Base-by-base conservation (phyloP, 2,888 invertebrate genomes). In the Apodemia zela region DNA sequence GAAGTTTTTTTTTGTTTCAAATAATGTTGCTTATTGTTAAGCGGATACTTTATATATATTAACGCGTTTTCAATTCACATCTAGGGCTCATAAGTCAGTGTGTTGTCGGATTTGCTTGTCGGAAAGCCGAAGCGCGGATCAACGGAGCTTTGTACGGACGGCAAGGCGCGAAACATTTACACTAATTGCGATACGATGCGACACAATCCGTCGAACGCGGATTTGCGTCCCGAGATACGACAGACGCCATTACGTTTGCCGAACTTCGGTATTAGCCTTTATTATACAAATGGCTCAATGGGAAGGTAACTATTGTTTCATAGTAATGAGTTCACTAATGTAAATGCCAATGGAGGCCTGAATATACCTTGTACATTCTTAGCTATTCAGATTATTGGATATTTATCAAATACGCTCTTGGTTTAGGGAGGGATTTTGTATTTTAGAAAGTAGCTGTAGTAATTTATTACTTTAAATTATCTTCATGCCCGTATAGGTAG, bases 101-200 rank as follows among this genome's bases (percentile, higher is more conserved):
- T 72, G 72, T 76, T 76, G 78, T 82, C 77, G 86, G 87, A 84
- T 79, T 85, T 83, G 78, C 78, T 76, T 82, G 88, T 86, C 85
- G 80, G 84, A 82, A 84, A 86, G 84, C 85, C 75, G 80, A 75
- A 81, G 80, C 82, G 73, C 76, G 87, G 89, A 84, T 89, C 86
- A 86, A 82, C 75, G 75, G 72, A 78, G 89, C 85, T 89, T 83
- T 86, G 82, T 79, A 69, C 73, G 77, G 78, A 75, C 78, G 74
- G 80, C 78, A 73, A 77, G 72, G 79, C 78, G 77, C 78, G 78
- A 75, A 76, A 72, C 81, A 79, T 84, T 86, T 81, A 81, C 82
- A 82, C 87, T 89, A 88, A 89, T 89, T 89, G 84, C 89, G 80
- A 88, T 83, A 74, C 85, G 80, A 87, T 85, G 76, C 79, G 79